Evolutionary conservation across 2,797 vertebrate species (phyloP), one percentile per base, ranked within the genome.

Genomic region (Alcedo atthis): DNA sequence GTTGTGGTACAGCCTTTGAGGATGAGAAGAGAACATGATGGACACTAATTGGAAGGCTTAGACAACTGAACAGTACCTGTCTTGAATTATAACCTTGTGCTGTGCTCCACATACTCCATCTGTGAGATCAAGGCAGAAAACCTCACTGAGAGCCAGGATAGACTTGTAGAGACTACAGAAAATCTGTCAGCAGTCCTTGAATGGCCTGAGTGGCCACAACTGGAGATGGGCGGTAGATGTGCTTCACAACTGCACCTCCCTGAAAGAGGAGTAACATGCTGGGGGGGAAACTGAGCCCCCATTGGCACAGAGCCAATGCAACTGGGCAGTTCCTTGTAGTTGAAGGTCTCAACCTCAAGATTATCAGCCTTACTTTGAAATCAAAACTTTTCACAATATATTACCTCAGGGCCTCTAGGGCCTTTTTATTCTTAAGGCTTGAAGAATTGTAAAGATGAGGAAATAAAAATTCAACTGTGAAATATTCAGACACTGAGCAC

Each of bases 11-110:
- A 70, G 64, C 67, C n/a, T 92, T 73, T 84, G 57, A 90, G 79
- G 42, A 64, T 87, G 76, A 92, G 80, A 89, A 57, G 64, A 71
- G 68, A 12, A 42, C 48, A 46, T 93, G 90, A 95, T 75, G 81
- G 92, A 94, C 89, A 48, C 81, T 95, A 94, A 94, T 90, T 90
- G 84, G 90, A 61, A 79, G 57, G 37, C 26, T 91, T 59, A 80
- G 62, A 68, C 83, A 90, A 68, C 28, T 46, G 81, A 74, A 37
- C 33, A 63, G 51, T 74, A 17, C 58, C 68, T 95, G 71, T 71
- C 49, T 93, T 84, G 68, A 87, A 92, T 95, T 92, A 67, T 32
- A 89, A 74, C 46, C n/a, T 63, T 71, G 57, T 61, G 20, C 61
- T 80, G 42, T 67, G 61, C 45, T 42, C 51, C 24, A 20, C 20